Evolutionary conservation across 2,113 vertebrate species (phyloP).

Genomic region (Oriolus oriolus): DNA sequence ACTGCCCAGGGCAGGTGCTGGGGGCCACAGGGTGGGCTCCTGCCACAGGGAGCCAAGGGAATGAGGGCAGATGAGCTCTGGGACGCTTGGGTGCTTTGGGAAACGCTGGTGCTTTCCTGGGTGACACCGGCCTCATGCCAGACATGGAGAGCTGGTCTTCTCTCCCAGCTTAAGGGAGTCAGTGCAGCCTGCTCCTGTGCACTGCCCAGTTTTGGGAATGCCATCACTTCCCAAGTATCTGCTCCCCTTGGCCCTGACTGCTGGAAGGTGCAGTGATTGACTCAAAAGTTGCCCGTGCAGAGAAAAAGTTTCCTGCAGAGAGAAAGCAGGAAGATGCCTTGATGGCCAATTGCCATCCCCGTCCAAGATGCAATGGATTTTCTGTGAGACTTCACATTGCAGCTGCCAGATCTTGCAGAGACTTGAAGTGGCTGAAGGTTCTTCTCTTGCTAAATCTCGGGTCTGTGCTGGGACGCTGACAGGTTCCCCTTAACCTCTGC

Average conservation of each 20-base stretch:
- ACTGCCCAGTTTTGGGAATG: fast-evolving
- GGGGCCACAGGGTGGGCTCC: neutral
- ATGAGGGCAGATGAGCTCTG: neutral
- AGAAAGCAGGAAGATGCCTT: neutral
- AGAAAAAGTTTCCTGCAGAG: too few relatives aligned
- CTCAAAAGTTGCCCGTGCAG: neutral
- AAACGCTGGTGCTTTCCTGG: neutral
- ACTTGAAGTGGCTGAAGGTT: neutral
- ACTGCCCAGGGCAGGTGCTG: neutral
- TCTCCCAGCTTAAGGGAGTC: neutral
- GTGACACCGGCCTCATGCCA: fast-evolving
- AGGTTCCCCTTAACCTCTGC: neutral
- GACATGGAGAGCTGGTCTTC: neutral
- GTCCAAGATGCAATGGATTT: neutral
- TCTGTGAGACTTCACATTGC: neutral
- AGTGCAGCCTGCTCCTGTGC: neutral
- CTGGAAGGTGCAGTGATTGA: neutral
- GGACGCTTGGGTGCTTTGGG: neutral
- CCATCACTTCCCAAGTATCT: neutral
- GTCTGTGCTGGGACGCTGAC: neutral
- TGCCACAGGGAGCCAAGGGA: neutral
- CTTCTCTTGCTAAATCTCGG: neutral
- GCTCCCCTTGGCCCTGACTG: neutral
- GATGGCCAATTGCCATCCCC: neutral
- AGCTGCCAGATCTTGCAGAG: neutral